phyloP scores from a whole-genome alignment of 2,113 vertebrate genomes.

The Larimichthys crocea region DNA sequence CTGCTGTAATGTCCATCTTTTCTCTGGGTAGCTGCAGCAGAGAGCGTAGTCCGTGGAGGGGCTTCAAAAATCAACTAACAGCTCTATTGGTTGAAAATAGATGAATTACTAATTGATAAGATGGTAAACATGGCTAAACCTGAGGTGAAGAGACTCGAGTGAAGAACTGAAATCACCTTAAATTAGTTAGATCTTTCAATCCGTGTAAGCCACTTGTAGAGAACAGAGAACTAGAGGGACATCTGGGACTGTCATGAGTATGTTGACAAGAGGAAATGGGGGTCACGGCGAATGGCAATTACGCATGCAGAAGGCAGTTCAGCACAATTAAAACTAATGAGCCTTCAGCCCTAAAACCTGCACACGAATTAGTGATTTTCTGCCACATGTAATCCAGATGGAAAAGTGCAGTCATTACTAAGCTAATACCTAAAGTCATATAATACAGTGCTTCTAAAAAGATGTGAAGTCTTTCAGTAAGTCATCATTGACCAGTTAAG shows the following conservation, averaged over 20 bases:
- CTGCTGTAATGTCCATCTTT: constrained; percentile 66
- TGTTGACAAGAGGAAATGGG: constrained; percentile 79
- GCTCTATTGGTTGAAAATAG: constrained; percentile 38
- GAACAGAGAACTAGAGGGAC: constrained; percentile 55
- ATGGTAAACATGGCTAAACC: constrained; percentile 40
- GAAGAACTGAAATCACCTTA: constrained; percentile 27
- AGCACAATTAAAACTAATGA: constrained; percentile 83
- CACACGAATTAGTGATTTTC: constrained; percentile 76
- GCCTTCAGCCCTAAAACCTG: constrained; percentile 75
- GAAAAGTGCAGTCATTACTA: constrained; percentile 64
- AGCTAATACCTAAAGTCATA: constrained; percentile 46
- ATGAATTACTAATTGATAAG: constrained; percentile 7
- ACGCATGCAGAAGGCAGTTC: constrained; percentile 73
- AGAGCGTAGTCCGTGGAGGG: constrained; percentile 18
- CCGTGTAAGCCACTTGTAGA: constrained; percentile 45
- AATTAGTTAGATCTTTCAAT: constrained; percentile 39
- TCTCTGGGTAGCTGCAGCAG: constrained; percentile 64
- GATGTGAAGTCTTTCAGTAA: constrained; percentile 29
- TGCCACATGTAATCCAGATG: constrained; percentile 81
- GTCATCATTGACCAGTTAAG: constrained; percentile 17
- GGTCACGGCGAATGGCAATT: constrained; percentile 78
- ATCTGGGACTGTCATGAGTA: constrained; percentile 72
- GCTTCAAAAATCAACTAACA: constrained; percentile 51
- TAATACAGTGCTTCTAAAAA: constrained; percentile 38
- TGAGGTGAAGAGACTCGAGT: constrained; percentile 29